These are phyloP conservation scores for Andrena bicolor DNA, from an alignment of 2,888 invertebrate species.

Conservation along the genomic window DNA sequence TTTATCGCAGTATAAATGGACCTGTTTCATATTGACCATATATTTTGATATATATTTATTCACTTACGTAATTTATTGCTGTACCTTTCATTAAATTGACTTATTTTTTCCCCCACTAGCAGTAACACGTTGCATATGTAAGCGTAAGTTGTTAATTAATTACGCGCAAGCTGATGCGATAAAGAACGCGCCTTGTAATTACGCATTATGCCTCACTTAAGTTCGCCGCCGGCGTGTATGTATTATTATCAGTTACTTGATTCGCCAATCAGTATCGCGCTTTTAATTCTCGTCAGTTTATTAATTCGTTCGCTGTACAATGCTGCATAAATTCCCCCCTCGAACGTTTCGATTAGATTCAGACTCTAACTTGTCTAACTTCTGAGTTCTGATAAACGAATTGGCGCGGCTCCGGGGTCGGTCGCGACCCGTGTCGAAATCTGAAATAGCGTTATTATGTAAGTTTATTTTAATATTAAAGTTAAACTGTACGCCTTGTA, in stretches of 20 bases:
- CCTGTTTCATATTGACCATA: conserved; percentile 80
- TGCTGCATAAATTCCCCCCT: conserved; percentile 44
- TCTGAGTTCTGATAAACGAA: conserved; percentile 62
- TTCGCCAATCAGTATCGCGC: conserved; percentile 40
- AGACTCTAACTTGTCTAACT: conserved; percentile 54
- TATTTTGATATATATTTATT: conserved; percentile 80
- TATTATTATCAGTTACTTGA: conserved; percentile 47
- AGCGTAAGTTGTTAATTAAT: conserved; percentile 77
- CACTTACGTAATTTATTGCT: conserved; percentile 83
- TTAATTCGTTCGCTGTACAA: conserved; percentile 64
- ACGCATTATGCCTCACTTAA: conserved; percentile 70
- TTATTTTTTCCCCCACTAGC: conserved; percentile 73
- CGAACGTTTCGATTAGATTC: conserved; percentile 59
- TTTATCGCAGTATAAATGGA: conserved; percentile 75
- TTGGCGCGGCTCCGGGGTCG: conserved; percentile 68
- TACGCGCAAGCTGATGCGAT: conserved; percentile 64
- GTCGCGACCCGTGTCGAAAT: conserved; percentile 73
- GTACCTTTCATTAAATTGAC: conserved; percentile 77
- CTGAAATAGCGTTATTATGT: conserved; percentile 79
- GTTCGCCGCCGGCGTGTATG: conserved; percentile 62
- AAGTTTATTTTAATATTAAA: conserved; percentile 84
- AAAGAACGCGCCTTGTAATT: conserved; percentile 74
- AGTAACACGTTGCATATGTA: conserved; percentile 71
- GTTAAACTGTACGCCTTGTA: conserved; percentile 82
- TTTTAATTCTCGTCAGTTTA: conserved; percentile 62